Percentiles rank a stretch among this genome's conserved stretches.
phyloP scores from a whole-genome alignment of 2,113 vertebrate species.

The Irena cyanogastra region DNA sequence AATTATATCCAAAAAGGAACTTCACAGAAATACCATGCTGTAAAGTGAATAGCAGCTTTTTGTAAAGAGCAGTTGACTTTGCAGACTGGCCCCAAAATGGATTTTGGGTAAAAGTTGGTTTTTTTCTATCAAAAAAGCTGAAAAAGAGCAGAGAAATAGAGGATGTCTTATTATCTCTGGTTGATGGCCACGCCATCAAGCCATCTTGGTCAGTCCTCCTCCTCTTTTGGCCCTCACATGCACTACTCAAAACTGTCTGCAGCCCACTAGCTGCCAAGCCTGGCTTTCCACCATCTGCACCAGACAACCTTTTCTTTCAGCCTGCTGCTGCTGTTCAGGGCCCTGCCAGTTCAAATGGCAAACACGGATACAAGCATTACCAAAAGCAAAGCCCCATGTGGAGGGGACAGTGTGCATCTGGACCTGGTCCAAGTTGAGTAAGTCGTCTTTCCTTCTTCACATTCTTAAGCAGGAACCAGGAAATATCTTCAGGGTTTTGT shows the following conservation, averaged over 20 bases:
- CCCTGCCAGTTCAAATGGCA: background rate
- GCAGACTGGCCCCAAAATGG: background rate
- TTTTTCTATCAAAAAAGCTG: background rate
- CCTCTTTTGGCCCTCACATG: background rate
- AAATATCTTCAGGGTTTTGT: background rate
- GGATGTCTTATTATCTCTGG: background rate
- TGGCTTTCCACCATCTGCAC: background rate
- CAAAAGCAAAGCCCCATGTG: background rate
- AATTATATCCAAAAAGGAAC: background rate
- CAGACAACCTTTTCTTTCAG: background rate
- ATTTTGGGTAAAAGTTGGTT: background rate
- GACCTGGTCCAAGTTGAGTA: background rate
- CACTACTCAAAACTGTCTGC: background rate
- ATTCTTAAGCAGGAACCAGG: constrained; percentile 2
- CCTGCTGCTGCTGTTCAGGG: background rate
- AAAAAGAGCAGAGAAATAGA: background rate
- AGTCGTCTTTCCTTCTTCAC: background rate
- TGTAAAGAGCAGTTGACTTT: background rate
- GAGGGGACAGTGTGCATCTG: background rate
- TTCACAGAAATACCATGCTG: background rate
- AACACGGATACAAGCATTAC: background rate
- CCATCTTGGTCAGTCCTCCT: background rate
- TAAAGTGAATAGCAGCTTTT: background rate
- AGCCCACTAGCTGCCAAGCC: background rate
- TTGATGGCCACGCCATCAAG: background rate